Evolutionary conservation across 2,797 vertebrate genomes (phyloP), one percentile per base, ranked within the genome.

Genomic region (Gambusia yucatana): DNA sequence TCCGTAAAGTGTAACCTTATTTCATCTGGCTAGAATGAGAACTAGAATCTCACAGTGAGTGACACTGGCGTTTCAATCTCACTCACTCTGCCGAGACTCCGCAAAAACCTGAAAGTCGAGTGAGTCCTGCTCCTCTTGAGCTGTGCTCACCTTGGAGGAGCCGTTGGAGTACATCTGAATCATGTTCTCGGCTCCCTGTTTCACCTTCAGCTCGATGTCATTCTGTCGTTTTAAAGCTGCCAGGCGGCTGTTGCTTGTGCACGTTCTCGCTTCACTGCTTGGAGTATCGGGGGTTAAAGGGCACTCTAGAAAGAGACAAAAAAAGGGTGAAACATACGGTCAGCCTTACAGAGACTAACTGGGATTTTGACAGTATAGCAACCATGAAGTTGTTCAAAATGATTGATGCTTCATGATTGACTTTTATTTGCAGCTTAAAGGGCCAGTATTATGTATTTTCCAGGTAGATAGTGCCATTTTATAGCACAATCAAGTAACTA

Each of bases 121-220:
- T 77, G 41, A 73, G 72, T 41, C 25, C 52, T 14, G 61, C 44
- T 65, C 61, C 63, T 67, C 7, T 2, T 28, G 6, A 36, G 61
- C 33, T 9, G 44, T 2, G 22, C 85, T 39, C 95, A 99, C 98
- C 97, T 99, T 99, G 81, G 97, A 98, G 80, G 97, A 95, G 11
- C 98, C 97, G 86, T 98, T 98, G 82, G 98, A 98, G 94, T 99
- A 99, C 96, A 98, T 98, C 92, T 97, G 98, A 92, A 99, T 99
- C 98, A 99, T 99, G 94, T 99, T 99, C 91, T 99, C 98, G 2
- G 98, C 98, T 47, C 98, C 98, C 87, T 99, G 98, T 84, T 99
- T 99, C 91, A 99, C 98, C 94, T 99, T 99, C 85, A 98, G 95
- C 91, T 99, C 98, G 88, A 99, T 99, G 95, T 99, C 97, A 73